Conservation (phyloP, 2,888 invertebrate genomes). For the Neoaliturus tenellus region DNA sequence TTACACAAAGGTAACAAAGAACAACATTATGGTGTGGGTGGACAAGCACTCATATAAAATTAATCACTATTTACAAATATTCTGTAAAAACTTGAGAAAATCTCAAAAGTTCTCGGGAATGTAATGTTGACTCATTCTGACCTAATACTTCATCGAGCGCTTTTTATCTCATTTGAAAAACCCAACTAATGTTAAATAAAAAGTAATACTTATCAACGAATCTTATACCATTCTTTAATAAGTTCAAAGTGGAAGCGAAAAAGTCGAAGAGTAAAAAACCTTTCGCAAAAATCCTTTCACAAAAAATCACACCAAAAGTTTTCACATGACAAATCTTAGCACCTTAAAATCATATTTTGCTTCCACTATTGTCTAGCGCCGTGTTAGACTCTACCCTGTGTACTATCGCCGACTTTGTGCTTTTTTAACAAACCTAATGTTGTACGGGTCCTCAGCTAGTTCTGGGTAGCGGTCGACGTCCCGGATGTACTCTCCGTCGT, state of each 20-base stretch:
- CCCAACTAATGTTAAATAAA: too few species aligned
- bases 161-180: background rate
- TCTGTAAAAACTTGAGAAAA: constrained; percentile 15
- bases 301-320: background rate
- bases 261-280: background rate
- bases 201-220: too few species aligned
- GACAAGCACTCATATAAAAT: constrained; percentile 53
- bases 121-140: background rate
- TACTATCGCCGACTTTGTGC: constrained; percentile 64
- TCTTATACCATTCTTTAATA: background rate
- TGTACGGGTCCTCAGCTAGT: constrained; percentile 96
- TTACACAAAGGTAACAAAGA: constrained; percentile 51
- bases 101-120: constrained; percentile 16
- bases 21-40: constrained; percentile 52
- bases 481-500: constrained; percentile 94
- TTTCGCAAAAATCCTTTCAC: background rate
- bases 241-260: constrained; percentile 27
- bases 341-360: constrained; percentile 41
- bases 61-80: constrained; percentile 48
- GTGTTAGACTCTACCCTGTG: constrained; percentile 53
- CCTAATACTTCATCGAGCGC: background rate
- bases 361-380: constrained; percentile 50
- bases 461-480: constrained; percentile 94
- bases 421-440: constrained; percentile 92
- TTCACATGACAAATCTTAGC: background rate